Base-by-base conservation (phyloP, 92 coral and sea anemone genomes). In the Anthopleura xanthogrammica region DNA sequence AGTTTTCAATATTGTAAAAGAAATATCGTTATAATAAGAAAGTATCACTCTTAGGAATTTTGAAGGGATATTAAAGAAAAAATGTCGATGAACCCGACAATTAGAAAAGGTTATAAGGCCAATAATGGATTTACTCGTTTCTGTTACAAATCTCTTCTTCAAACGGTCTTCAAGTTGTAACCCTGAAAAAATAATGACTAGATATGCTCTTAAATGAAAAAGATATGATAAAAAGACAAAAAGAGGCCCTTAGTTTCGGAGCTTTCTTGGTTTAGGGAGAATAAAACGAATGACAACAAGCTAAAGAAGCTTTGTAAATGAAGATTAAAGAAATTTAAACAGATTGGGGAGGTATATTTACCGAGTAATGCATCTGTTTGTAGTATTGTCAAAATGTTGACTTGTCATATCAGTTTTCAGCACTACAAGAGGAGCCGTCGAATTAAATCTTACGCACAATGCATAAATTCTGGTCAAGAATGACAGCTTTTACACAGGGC, bases 371-470 rank as follows among this genome's bases (percentile, higher is more conserved):
- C 64, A 55, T 55, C 20, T 78, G 81, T 76, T 76, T 78, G 81
- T 39, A 29, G 19, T 36, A 41, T 79, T 56, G 72, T 58, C 72
- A 58, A 36, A 58, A 29, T 50, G 71, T 12, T 62, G 82, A 79
- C 60, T 50, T 54, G 80, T 58, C 82, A 43, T 79, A 70, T 79
- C 82, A 36, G 16, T 79, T 79, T 79, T 79, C 74, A 79, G 60
- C 82, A 58, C 48, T 43, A 58, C 48, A 79, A 79, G 82, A 60
- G 73, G 54, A 19, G 62, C 74, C 65, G 82, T 79, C 82, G 82
- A 12, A 36, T 57, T 22, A 79, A 54, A 55, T 58, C 82, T 52
- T 52, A 79, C 82, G 52, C 24, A 60, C 73, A 58, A 43, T 52
- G 65, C 60, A 40, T 57, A 52, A 79, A 7, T 29, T 57, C 16